Conservation (phyloP, 2,113 vertebrate species). For the Microtus ochrogaster region DNA sequence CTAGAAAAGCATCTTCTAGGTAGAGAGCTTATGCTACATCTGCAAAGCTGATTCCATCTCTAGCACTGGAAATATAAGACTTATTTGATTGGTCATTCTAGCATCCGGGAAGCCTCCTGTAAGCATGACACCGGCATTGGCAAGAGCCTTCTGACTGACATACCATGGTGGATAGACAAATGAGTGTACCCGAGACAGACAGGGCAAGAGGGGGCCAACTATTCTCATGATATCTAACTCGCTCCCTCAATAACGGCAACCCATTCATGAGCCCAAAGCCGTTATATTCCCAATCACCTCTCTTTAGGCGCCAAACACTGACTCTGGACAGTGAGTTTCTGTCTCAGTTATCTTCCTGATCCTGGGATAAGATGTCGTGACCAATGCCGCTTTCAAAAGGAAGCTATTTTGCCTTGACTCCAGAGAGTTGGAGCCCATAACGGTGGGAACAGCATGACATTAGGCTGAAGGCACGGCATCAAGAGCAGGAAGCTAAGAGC, state of each 20-base stretch:
- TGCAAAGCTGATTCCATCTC: neutral
- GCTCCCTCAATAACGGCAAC: neutral
- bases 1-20: no score
- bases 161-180: neutral
- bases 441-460: neutral
- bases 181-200: neutral
- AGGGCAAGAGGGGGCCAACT: neutral
- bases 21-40: no score
- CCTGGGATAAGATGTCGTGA: neutral
- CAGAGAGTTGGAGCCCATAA: neutral
- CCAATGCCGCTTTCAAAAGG: neutral
- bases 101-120: neutral
- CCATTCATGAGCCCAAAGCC: neutral
- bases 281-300: neutral
- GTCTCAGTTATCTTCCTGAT: neutral
- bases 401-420: neutral
- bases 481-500: neutral
- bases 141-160: neutral
- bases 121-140: no score
- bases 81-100: neutral
- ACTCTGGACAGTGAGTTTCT: neutral
- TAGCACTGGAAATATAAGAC: neutral
- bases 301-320: neutral
- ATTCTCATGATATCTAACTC: no score
- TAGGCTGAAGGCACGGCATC: neutral